Percentiles rank a stretch among this genome's conserved stretches.
These are phyloP conservation scores for Xenopus tropicalis DNA, from an alignment of 2,113 vertebrate species.

Conservation along the genomic window UCB_Xtro_10.0 CM004443.2:45741001-45741500, in stretches of 20 bases:
- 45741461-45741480: too few species aligned
- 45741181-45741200: slow-evolving; percentile 6
- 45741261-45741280: neutral
- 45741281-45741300: neutral
- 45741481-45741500: too few species aligned
- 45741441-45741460: too few species aligned
- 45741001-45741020: neutral
- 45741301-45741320: neutral
- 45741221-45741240: neutral
- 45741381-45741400: too few species aligned
- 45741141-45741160: neutral
- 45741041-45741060: slow-evolving; percentile 16
- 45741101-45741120: slow-evolving; percentile 4
- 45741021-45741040: neutral
- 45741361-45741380: neutral
- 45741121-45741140: slow-evolving; percentile 26
- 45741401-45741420: too few species aligned
- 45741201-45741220: neutral
- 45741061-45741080: neutral
- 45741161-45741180: slow-evolving; percentile 28
- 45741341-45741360: neutral
- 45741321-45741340: neutral
- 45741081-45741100: neutral
- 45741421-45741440: too few species aligned
- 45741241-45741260: slow-evolving; percentile 4